Conservation (phyloP, 2,888 invertebrate species). For the Caradrina clavipalpis region DNA sequence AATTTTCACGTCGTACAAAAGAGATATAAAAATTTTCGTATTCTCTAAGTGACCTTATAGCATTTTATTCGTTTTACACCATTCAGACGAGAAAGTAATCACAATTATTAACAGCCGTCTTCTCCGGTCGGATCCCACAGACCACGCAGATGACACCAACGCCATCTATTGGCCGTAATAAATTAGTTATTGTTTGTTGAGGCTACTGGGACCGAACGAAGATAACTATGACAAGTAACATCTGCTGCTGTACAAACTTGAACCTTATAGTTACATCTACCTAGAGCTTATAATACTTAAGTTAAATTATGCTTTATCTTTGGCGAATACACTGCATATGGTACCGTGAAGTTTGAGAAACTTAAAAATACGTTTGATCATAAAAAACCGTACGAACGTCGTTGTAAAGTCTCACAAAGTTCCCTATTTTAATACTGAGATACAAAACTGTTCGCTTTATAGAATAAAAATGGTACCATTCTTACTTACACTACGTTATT, state of each 20-base stretch:
- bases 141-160: slow-evolving; percentile 22
- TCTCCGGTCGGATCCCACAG: slow-evolving; percentile 48
- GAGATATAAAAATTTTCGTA: slow-evolving; percentile 60
- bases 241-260: slow-evolving; percentile 66
- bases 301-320: slow-evolving; percentile 90
- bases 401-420: slow-evolving; percentile 90
- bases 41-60: slow-evolving; percentile 51
- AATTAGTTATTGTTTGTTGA: slow-evolving; percentile 37
- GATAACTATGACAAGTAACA: slow-evolving; percentile 41
- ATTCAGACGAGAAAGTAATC: slow-evolving; percentile 40
- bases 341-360: slow-evolving; percentile 80
- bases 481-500: slow-evolving; percentile 73
- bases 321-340: slow-evolving; percentile 89
- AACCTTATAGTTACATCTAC: slow-evolving; percentile 70
- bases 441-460: slow-evolving; percentile 76
- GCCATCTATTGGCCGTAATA: slow-evolving; percentile 38
- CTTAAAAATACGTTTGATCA: slow-evolving; percentile 65
- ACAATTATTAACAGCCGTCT: slow-evolving; percentile 41
- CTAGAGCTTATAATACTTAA: slow-evolving; percentile 74
- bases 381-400: slow-evolving; percentile 84
- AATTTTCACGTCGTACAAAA: slow-evolving; percentile 62
- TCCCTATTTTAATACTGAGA: slow-evolving; percentile 86
- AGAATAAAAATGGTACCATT: slow-evolving; percentile 83
- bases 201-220: slow-evolving; percentile 50
- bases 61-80: slow-evolving; percentile 21